Conservation (phyloP, 2,797 vertebrate genomes). For the Orestias chungarensis region DNA sequence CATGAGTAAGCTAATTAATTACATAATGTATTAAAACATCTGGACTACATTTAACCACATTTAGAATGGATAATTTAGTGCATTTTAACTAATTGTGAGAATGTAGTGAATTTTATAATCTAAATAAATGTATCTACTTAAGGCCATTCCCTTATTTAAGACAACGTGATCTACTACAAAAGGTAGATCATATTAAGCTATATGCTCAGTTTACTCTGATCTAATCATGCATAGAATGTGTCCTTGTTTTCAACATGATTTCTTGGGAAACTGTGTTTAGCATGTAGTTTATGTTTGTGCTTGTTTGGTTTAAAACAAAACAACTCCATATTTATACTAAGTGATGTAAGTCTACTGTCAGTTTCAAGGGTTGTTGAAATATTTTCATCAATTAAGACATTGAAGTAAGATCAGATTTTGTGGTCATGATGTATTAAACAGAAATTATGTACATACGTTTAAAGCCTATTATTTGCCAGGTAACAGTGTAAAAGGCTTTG, state of each 20-base stretch:
- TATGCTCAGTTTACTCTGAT: neutral
- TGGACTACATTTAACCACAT: neutral
- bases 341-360: neutral
- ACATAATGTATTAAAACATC: neutral
- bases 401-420: neutral
- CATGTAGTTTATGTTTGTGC: neutral
- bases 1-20: too few species aligned
- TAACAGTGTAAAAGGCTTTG: neutral
- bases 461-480: constrained; percentile 23
- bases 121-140: too few species aligned
- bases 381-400: neutral
- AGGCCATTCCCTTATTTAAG: neutral
- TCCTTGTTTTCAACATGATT: neutral
- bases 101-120: too few species aligned
- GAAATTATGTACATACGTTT: constrained; percentile 8
- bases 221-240: neutral
- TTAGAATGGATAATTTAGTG: neutral
- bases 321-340: neutral
- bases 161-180: neutral
- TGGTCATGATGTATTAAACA: constrained; percentile 17
- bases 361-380: constrained; percentile 3
- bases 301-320: neutral
- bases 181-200: neutral
- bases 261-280: neutral
- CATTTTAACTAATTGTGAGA: neutral